phyloP scores from a whole-genome alignment of 2,888 invertebrate genomes.

The Callimorpha dominula region DNA sequence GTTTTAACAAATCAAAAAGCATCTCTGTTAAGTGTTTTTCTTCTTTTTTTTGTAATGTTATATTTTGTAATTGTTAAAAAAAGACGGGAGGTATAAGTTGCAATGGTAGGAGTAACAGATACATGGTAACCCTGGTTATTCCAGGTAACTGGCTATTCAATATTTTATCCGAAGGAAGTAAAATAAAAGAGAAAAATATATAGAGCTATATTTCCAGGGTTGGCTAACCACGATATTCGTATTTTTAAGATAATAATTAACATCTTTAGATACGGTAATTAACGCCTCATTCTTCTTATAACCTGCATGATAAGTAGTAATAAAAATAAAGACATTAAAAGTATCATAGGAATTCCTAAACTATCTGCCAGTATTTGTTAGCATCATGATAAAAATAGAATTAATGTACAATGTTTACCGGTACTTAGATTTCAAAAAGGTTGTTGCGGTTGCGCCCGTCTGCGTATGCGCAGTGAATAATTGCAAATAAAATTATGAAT shows the following conservation, averaged over 20 bases:
- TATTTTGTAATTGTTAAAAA: too few species aligned
- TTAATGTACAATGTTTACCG: not conserved
- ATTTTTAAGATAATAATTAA: not conserved
- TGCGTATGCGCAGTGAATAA: constrained; percentile 28
- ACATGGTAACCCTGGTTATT: not conserved
- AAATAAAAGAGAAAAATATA: too few species aligned
- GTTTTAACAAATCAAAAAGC: not conserved
- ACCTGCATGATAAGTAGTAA: not conserved
- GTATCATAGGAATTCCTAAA: not conserved
- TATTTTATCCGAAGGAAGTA: not conserved
- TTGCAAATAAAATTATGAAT: constrained; percentile 50
- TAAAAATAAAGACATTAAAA: not conserved
- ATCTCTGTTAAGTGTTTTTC: too few species aligned
- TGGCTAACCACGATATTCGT: not conserved
- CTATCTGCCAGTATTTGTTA: not conserved
- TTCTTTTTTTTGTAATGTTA: too few species aligned
- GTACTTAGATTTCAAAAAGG: constrained; percentile 4
- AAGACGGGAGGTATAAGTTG: too few species aligned
- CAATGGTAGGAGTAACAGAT: not conserved
- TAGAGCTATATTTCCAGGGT: too few species aligned
- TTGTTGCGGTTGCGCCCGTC: constrained; percentile 6
- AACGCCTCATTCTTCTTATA: not conserved
- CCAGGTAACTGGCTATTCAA: not conserved
- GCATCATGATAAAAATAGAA: not conserved
- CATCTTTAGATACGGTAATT: not conserved